Evolutionary conservation across 2,113 vertebrate species (phyloP).

Genomic region (Dasyornis broadbenti): DNA sequence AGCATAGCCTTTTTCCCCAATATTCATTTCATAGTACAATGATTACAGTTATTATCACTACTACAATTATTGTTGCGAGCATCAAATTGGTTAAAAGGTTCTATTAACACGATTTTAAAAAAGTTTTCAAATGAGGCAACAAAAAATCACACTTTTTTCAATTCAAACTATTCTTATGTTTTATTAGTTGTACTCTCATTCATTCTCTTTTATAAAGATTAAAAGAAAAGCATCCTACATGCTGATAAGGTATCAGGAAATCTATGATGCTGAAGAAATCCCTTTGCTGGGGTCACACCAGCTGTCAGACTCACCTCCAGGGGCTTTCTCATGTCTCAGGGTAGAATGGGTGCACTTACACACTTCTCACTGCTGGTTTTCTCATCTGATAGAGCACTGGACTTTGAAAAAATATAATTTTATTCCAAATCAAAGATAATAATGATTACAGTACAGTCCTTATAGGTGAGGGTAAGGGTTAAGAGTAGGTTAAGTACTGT

Average conservation of each 20-base stretch:
- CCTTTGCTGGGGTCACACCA: background rate
- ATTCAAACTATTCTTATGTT: background rate
- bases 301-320: background rate
- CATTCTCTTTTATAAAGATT: background rate
- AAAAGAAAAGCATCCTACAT: background rate
- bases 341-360: background rate
- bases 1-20: background rate
- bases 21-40: constrained; percentile 33
- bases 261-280: background rate
- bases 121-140: background rate
- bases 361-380: background rate
- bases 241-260: background rate
- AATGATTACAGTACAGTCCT: background rate
- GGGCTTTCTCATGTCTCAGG: background rate
- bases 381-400: background rate
- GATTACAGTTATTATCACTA: constrained; percentile 31
- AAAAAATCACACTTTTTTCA: background rate
- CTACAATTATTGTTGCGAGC: background rate
- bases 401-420: background rate
- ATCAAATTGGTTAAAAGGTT: constrained; percentile 19
- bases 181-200: background rate
- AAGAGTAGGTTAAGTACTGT: background rate
- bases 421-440: background rate
- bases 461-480: background rate
- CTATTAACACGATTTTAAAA: background rate